A percentile compares a stretch with the other conserved stretches of the same genome.
Conservation (phyloP, 2,888 invertebrate genomes). For the Drosophila recens region DNA sequence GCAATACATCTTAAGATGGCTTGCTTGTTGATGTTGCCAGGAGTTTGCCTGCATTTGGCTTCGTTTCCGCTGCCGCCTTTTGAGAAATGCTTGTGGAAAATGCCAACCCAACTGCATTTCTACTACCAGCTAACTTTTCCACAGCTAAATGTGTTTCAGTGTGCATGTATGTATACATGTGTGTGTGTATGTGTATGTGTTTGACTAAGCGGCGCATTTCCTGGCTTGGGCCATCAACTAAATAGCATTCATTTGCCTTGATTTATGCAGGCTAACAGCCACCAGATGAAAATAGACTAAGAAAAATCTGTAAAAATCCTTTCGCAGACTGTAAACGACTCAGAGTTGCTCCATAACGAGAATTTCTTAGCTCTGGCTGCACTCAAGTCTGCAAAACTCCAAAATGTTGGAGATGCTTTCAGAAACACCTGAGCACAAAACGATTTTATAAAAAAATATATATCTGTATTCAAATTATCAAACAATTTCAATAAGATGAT, state of each 20-base stretch:
- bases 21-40: conserved; percentile 38
- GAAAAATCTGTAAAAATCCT: conserved; percentile 26
- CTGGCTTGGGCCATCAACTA: conserved; percentile 75
- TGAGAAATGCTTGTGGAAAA: conserved; percentile 82
- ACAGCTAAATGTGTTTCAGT: conserved; percentile 11
- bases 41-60: conserved; percentile 70
- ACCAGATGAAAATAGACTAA: conserved; percentile 44
- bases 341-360: conserved; percentile 1
- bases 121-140: conserved; percentile 40
- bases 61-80: conserved; percentile 75
- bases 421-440: no score
- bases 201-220: conserved; percentile 79
- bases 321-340: neutral
- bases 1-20: conserved; percentile 73
- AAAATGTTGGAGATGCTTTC: no score
- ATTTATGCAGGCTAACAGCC: conserved; percentile 71
- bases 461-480: no score
- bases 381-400: neutral
- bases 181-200: conserved; percentile 39
- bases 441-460: no score
- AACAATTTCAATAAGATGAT: no score
- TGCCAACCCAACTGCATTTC: conserved; percentile 69
- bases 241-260: conserved; percentile 83
- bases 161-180: conserved; percentile 20
- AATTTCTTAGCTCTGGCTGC: neutral